phyloP scores from a whole-genome alignment of 1,140 invertebrate species.

The Heliothis virescens region DNA sequence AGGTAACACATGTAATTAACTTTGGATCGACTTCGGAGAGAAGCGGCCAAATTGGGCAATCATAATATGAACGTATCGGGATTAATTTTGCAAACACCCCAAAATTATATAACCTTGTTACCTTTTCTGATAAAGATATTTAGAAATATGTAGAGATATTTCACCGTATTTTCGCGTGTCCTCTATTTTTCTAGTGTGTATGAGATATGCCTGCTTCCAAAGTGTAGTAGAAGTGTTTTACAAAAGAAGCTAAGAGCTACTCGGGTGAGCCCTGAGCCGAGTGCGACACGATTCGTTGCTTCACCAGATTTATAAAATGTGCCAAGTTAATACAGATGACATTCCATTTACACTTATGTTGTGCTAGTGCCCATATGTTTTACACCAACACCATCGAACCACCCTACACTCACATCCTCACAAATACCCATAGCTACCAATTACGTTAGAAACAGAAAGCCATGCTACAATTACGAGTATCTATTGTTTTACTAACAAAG shows the following conservation, averaged over 20 bases:
- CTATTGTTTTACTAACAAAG: not conserved
- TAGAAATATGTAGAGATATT: not conserved
- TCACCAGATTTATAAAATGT: constrained; percentile 38
- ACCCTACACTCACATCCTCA: constrained; percentile 40
- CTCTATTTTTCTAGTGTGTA: constrained; percentile 8
- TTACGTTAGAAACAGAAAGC: not conserved
- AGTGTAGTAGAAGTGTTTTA: constrained; percentile 27
- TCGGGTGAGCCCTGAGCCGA: constrained; percentile 9
- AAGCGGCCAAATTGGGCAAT: constrained; percentile 30
- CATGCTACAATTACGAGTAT: not conserved
- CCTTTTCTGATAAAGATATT: constrained; percentile 28
- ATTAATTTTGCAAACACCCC: constrained; percentile 18
- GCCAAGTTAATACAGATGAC: constrained; percentile 41
- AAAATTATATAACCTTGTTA: constrained; percentile 18
- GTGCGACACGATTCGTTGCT: constrained; percentile 33
- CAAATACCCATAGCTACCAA: constrained; percentile 37
- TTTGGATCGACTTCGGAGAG: constrained; percentile 37
- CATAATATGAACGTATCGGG: constrained; percentile 20
- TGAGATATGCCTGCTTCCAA: constrained; percentile 3
- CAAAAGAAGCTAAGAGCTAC: constrained; percentile 42
- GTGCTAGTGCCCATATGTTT: constrained; percentile 40
- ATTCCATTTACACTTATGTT: constrained; percentile 48
- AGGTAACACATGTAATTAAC: constrained; percentile 41
- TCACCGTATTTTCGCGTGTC: not conserved
- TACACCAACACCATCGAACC: constrained; percentile 41